These are phyloP conservation scores for Balaeniceps rex DNA, from an alignment of 2,113 vertebrate genomes.

Conservation along the genomic window DNA sequence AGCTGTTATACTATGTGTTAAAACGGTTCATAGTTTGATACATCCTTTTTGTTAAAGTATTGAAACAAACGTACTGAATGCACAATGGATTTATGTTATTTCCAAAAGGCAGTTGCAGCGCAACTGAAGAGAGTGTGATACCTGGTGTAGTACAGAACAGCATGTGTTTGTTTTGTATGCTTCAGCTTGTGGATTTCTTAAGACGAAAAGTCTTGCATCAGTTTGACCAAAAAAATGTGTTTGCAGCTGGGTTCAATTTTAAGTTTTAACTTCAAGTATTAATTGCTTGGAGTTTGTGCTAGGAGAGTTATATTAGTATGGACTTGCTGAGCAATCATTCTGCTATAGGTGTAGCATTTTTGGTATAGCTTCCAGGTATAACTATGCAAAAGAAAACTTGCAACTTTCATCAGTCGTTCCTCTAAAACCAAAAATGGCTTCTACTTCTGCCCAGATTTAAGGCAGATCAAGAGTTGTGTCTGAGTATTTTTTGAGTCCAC, in stretches of 20 bases:
- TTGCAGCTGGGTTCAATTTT: background rate
- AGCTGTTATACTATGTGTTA: rapidly evolving
- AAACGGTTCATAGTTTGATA: background rate
- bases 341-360: rapidly evolving
- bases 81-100: background rate
- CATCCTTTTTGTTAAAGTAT: background rate
- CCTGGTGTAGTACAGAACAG: background rate
- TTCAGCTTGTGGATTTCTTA: background rate
- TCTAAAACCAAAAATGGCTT: background rate
- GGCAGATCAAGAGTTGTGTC: background rate
- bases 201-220: background rate
- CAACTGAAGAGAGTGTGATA: background rate
- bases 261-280: background rate
- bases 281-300: background rate
- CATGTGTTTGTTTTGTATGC: background rate
- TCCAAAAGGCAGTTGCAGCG: background rate
- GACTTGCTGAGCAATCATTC: background rate
- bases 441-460: background rate
- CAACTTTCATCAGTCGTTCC: background rate
- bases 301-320: background rate
- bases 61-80: background rate
- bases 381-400: background rate
- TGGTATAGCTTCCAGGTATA: background rate
- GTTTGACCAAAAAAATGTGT: background rate
- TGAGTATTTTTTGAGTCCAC: background rate